Conservation (phyloP, 2,113 vertebrate species). For the Dunckerocampus dactyliophorus region DNA sequence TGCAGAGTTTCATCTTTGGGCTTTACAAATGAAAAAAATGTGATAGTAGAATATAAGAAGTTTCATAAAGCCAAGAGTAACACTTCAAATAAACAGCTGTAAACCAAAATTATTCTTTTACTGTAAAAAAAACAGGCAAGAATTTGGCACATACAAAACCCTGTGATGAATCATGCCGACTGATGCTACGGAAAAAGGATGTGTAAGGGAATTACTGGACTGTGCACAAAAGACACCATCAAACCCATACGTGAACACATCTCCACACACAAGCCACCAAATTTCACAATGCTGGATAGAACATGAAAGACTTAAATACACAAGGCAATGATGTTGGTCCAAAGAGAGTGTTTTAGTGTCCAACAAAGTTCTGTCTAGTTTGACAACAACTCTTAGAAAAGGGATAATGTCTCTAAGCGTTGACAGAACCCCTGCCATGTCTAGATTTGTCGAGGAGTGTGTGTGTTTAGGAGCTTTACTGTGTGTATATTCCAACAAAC, state of each 20-base stretch:
- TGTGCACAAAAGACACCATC: conserved; percentile 31
- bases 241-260: conserved; percentile 32
- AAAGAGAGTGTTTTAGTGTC: conserved; percentile 46
- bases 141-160: neutral
- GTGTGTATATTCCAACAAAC: conserved; percentile 36
- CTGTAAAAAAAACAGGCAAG: neutral
- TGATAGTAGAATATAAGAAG: neutral
- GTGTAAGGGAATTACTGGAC: conserved; percentile 17
- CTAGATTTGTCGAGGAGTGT: conserved; percentile 43
- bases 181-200: conserved; percentile 4
- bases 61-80: neutral
- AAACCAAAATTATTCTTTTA: neutral
- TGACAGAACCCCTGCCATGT: conserved; percentile 60
- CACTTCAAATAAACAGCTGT: neutral
- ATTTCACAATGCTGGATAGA: conserved; percentile 38
- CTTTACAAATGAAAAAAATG: neutral
- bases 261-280: conserved; percentile 28
- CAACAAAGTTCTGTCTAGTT: conserved; percentile 60
- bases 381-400: conserved; percentile 58
- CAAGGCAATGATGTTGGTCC: conserved; percentile 37
- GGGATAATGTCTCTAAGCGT: conserved; percentile 50
- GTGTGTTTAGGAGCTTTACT: conserved; percentile 35
- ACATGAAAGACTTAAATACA: conserved; percentile 25
- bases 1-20: neutral
- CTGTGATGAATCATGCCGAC: conserved; percentile 1